These are phyloP conservation scores for Petaurus breviceps DNA, from an alignment of 2,113 vertebrate species.

Conservation along the genomic window DNA sequence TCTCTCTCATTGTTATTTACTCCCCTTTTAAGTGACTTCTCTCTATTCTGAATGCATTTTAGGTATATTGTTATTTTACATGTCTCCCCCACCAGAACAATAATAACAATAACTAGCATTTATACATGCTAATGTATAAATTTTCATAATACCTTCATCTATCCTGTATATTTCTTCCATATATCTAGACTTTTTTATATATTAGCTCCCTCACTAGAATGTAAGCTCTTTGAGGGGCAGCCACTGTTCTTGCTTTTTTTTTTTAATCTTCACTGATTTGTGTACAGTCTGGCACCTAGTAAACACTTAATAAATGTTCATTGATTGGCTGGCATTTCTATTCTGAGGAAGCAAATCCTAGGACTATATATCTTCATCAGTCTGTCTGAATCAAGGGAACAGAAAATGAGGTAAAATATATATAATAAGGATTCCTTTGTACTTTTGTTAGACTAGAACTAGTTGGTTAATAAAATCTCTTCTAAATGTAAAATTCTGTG, in stretches of 20 bases:
- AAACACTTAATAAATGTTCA: not conserved
- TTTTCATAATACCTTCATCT: not conserved
- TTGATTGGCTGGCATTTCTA: not conserved
- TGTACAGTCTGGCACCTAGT: not conserved
- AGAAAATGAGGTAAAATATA: not conserved
- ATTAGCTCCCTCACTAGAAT: not conserved
- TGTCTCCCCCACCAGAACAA: not conserved
- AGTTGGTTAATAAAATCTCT: not conserved
- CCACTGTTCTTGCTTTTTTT: not conserved
- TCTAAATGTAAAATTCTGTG: not conserved
- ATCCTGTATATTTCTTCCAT: not conserved
- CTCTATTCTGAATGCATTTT: not conserved
- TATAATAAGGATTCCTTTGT: not conserved
- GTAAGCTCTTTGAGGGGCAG: not conserved
- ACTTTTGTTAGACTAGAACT: not conserved
- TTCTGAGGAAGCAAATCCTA: not conserved
- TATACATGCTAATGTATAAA: not conserved
- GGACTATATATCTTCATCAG: not conserved
- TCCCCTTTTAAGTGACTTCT: not conserved
- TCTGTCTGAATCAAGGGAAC: not conserved
- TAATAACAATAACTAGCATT: not conserved
- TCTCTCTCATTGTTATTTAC: not conserved
- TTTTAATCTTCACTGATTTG: not conserved
- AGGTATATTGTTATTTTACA: not conserved
- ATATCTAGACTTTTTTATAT: not conserved